These are phyloP conservation scores for Drosophila subpulchrella DNA, from an alignment of 1,140 invertebrate species.

Conservation along the genomic window DNA sequence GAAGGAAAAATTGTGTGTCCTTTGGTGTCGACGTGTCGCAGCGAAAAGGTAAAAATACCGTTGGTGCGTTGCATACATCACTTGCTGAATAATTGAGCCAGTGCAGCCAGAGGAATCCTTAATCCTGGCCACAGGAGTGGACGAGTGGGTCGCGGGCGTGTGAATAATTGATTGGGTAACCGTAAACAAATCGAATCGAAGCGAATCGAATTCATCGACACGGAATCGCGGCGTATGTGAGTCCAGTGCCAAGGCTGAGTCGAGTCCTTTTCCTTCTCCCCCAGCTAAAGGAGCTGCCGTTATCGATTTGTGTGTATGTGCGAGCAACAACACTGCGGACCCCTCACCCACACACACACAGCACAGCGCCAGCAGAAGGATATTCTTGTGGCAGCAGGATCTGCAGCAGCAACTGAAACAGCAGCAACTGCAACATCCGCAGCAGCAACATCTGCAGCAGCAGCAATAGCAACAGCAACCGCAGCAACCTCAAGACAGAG, in stretches of 20 bases:
- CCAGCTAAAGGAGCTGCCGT: conserved; percentile 43
- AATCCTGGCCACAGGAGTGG: conserved; percentile 28
- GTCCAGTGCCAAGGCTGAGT: conserved; percentile 53
- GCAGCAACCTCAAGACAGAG: conserved; percentile 62
- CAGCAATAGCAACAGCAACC: conserved; percentile 29
- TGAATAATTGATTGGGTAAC: conserved; percentile 74
- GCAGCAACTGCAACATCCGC: conserved; percentile 11
- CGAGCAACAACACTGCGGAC: conserved; percentile 50
- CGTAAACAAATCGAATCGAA: conserved; percentile 57
- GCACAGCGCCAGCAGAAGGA: conserved; percentile 26
- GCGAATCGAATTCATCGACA: conserved; percentile 3
- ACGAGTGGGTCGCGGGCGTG: conserved; percentile 45
- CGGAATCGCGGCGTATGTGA: conserved; percentile 39
- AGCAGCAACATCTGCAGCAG: conserved; percentile 29
- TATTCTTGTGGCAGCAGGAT: conserved; percentile 20
- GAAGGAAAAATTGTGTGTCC: conserved; percentile 66
- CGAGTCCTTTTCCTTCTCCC: conserved; percentile 16
- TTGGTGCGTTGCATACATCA: conserved; percentile 28
- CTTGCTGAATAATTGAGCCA: conserved; percentile 56
- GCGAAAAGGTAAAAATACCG: conserved; percentile 39
- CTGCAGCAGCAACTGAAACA: conserved; percentile 6
- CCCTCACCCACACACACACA: conserved; percentile 15
- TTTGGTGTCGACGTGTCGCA: conserved; percentile 65
- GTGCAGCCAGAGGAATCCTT: conserved; percentile 28
- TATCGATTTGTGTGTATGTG: conserved; percentile 79